Base-by-base conservation (phyloP, 2,797 vertebrate genomes). In the Margarornis squamiger region DNA sequence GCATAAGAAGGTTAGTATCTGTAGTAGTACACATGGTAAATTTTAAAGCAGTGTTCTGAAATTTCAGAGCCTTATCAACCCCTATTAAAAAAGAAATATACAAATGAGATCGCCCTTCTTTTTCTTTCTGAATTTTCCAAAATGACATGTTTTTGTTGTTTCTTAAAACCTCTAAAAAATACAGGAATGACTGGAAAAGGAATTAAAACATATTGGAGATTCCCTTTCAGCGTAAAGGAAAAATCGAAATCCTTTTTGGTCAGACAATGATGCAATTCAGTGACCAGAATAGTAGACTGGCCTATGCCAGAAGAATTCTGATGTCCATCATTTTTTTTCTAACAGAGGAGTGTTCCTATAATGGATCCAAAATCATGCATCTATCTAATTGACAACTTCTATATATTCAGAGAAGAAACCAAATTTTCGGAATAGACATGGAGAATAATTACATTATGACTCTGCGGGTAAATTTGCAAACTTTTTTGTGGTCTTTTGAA, bases 1-100 rank as follows among this genome's bases (percentile, higher is more conserved):
- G 80, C 49, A 97, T 98, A 81, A 98, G 88, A 94, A 98, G 97
- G 98, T 98, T 81, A 83, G 98, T 97, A 61, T 23, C 61, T 67
- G 41, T 45, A 84, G 27, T 76, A 87, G 71, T 4, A 7, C 62
- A 71, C 34, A 29, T 43, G 70, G 46, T 26, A 55, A 77, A 57
- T 61, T 95, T 94, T 67, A 95, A 91, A 91, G 30, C 22, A 75
- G 11, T 62, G 32, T 49, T 94, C 54, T 83, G 52, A 72, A 94
- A 81, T 75, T 58, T 72, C 62, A 77, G 23, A 67, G 15, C 26
- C 59, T 59, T 78, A 30, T 76, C 73, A 96, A 34, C 8, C 32
- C 21, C 23, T 17, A 22, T 45, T 9, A 71, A 68, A 66, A 74
- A 41, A 66, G 23, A 62, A 49, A 14, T 11, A 16, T 11, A 39